Evolutionary conservation across 2,888 invertebrate species (phyloP), one percentile per base, ranked within the genome.

Genomic region (Cosmia pyralina): DNA sequence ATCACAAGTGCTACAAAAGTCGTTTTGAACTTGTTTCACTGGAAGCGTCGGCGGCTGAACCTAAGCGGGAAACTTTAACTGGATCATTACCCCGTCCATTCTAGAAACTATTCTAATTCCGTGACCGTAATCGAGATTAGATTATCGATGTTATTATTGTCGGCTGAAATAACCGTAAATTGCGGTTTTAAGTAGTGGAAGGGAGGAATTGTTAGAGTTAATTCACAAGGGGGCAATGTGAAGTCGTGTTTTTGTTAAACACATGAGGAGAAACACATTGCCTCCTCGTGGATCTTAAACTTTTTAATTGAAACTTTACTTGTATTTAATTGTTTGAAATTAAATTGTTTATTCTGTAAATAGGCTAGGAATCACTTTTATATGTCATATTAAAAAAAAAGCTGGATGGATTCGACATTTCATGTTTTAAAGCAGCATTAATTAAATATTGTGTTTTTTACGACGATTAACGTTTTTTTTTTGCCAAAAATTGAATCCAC

Each of bases 81-180:
- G 85, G 74, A 85, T 82, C 85, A 83, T 87, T 88, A 85, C 86
- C 83, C 81, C 81, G 78, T 82, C 79, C 68, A 81, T 83, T 84
- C 72, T 72, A 22, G 66, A 59, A 87, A 88, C 88, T 88, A 88
- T 86, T 87, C 81, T 85, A 87, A 88, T 88, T 88, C 72, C 69
- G 79, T 80, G 82, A 70, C 78, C 73, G 72, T 79, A 81, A 85
- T 85, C 71, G 68, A 64, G 73, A 79, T 85, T 77, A 57, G 76
- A 84, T 86, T 84, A 88, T 87, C 84, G 87, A 84, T 75, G 76
- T 77, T 82, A 82, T 73, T 77, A 79, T 79, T 71, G 67, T 76
- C 48, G 71, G 72, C 28, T 28, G 60, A 11, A 63, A 67, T 83
- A 60, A 69, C 57, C 15, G 55, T 75, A 72, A 72, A 79, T 75